Conservation (phyloP, 2,113 vertebrate species). For the Pelmatolapia mariae region DNA sequence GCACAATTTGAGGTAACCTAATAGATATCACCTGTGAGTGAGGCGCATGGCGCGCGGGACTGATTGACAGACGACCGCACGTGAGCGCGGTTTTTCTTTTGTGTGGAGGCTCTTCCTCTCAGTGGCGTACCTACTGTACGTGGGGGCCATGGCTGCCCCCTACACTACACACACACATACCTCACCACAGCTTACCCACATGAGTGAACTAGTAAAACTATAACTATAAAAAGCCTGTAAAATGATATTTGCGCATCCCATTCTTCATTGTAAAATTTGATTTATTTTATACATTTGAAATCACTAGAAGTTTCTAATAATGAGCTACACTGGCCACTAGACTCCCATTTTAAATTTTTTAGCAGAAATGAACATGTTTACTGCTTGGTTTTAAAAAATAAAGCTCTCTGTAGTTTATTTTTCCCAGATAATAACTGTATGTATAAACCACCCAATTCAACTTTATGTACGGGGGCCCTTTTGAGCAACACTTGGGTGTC, state of each 20-base stretch:
- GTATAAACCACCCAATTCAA: background rate
- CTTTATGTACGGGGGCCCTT: background rate
- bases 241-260: background rate
- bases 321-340: background rate
- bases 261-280: background rate
- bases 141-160: background rate
- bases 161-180: background rate
- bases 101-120: background rate
- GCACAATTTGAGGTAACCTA: slow-evolving; percentile 20
- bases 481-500: background rate
- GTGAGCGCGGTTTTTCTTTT: slow-evolving; percentile 11
- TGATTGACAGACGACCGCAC: slow-evolving; percentile 44
- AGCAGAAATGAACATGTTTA: background rate
- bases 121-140: slow-evolving; percentile 19
- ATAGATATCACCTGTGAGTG: slow-evolving; percentile 59
- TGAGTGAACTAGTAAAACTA: background rate
- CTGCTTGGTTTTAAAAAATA: background rate
- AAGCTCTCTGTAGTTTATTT: background rate
- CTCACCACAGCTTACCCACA: background rate
- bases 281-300: background rate
- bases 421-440: background rate
- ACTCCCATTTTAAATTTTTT: background rate
- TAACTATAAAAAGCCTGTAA: background rate
- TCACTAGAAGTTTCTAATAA: background rate
- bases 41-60: background rate